Conservation (phyloP, 64 coral and sea anemone species). For the Porites lutea region DNA sequence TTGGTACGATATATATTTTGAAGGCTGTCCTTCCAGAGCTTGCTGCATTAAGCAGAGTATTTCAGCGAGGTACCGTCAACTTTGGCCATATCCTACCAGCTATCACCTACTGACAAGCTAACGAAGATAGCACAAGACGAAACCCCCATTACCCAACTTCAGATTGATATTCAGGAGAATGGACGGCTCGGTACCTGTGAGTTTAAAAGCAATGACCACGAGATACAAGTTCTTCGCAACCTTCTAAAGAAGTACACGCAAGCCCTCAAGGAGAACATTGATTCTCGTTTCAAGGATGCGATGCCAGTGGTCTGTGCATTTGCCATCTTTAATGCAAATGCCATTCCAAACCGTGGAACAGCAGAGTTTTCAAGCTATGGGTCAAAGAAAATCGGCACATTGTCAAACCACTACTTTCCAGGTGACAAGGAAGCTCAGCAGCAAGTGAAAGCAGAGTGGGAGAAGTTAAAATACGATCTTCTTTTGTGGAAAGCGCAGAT, state of each 20-base stretch:
- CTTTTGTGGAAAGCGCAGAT: no score
- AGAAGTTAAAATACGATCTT: no score
- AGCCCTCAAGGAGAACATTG: constrained; percentile 33
- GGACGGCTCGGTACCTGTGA: constrained; percentile 34
- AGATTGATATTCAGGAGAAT: constrained; percentile 48
- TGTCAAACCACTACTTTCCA: constrained; percentile 20
- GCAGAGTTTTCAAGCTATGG: constrained; percentile 43
- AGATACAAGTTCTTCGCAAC: constrained; percentile 25
- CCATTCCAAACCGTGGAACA: constrained; percentile 10
- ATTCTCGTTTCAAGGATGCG: constrained; percentile 14
- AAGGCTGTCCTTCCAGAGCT: constrained; percentile 66
- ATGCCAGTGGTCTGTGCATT: constrained; percentile 34
- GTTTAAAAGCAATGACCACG: neutral
- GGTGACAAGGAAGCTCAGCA: no score
- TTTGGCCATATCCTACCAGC: constrained; percentile 39
- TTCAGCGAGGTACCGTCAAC: no score
- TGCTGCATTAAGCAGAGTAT: constrained; percentile 49
- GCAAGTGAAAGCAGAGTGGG: no score
- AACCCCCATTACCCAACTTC: constrained; percentile 20
- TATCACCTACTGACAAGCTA: constrained; percentile 49
- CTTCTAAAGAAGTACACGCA: constrained; percentile 34
- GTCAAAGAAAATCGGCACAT: constrained; percentile 26
- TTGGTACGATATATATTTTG: constrained; percentile 62
- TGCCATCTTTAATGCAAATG: constrained; percentile 37
- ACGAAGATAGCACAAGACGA: neutral